Evolutionary conservation across 2,888 invertebrate species (phyloP), one percentile per base, ranked within the genome.

Genomic region (Cantharis rufa): DNA sequence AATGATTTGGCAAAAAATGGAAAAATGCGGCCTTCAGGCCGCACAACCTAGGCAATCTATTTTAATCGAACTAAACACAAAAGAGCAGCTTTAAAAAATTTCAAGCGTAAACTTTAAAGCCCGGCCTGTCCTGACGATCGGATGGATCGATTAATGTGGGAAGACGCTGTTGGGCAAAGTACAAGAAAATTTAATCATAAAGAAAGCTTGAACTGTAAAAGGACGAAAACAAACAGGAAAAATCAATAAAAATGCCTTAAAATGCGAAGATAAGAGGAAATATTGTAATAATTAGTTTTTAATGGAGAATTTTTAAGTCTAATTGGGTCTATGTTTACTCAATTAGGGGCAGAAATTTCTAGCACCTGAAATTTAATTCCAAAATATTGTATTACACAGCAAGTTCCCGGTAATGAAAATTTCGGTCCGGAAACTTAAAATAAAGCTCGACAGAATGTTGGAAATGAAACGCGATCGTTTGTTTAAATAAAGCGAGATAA

Each of bases 401-500:
- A 48, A 48, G 7, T 32, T 32, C 3, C 32, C 13, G 32, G 32
- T 32, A 32, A 32, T 32, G 48, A 48, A 48, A 48, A 48, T 48
- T 48, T 48, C n/a, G 13, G 48, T n/a, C n/a, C n/a, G 48, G 48
- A 48, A 48, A 48, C 48, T 48, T n/a, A 1, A 5, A 48, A 48
- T 48, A 48, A 48, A 48, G 48, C 48, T 48, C 48, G 48, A 48
- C 48, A 48, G n/a, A 48, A 48, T 48, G 48, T 48, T 48, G n/a
- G 48, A n/a, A 48, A 48, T 48, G 48, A 48, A 48, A 48, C n/a
- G 48, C 48, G 48, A 66, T 21, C 24, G 64, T 66, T 66, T 66
- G 24, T 63, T 63, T 63, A 63, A 63, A 63, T 48, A 63, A 63
- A 63, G 15, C 18, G 63, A 63, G 68, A 73, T 73, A 68, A 62